Base-by-base conservation (phyloP, 2,113 vertebrate species). In the Cynopterus brachyotis region DNA sequence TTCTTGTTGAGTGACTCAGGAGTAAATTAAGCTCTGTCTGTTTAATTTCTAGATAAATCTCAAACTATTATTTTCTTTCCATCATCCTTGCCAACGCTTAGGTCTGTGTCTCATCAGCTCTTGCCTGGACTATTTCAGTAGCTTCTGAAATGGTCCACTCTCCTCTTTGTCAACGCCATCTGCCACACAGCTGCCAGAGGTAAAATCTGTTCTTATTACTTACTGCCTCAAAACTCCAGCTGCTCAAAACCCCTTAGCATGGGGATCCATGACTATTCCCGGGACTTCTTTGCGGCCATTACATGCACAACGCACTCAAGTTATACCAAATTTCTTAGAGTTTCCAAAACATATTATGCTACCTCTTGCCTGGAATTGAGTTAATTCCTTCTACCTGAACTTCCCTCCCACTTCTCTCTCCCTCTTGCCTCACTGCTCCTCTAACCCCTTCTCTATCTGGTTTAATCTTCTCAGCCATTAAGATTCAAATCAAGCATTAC, bases 81-180 rank as follows among this genome's bases (percentile, higher is more conserved):
- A 86, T 42, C 67, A 37, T 32, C 13, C 60, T 16, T 91, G 76
- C 91, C 95, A 94, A 32, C 57, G 24, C 42, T 91, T 59, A 28
- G 75, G 72, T 95, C 93, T 97, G 78, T 89, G 72, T 95, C 80
- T 80, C 89, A 86, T 96, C 79, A 97, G 83, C 42, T 85, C 76
- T 76, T 94, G 85, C 60, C 76, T 91, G 85, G 28, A 82, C 79
- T 91, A 59, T 95, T 94, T 97, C 86, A 96, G 82, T 45, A 97
- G 82, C 82, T 97, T 91, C 84, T 94, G 80, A 92, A 95, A 86
- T 57, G 85, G 81, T 47, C 76, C 53, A 47, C 35, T 95, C 59
- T 62, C 78, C n/a, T 93, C 76, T 50, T 97, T 93, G 72, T 95
- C 82, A 95, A 82, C 20, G 72, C 26, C 89, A 88, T 97, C 93